phyloP scores from a whole-genome alignment of 2,113 vertebrate species.

The Clarias macrocephalus region DNA sequence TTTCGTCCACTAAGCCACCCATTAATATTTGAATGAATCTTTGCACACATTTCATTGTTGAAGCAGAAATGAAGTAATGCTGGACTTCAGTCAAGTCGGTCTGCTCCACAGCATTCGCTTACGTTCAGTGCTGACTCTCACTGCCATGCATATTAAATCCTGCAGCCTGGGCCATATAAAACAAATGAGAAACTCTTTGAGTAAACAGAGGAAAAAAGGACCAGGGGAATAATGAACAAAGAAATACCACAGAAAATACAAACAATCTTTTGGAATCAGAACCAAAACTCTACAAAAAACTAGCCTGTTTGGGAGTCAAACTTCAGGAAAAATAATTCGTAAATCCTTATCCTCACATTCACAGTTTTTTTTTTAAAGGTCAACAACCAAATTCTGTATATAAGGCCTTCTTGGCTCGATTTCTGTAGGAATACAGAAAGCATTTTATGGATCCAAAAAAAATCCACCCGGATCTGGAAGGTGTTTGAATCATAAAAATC shows the following conservation, averaged over 20 bases:
- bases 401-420: background rate
- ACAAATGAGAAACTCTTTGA: conserved; percentile 53
- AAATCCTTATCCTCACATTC: background rate
- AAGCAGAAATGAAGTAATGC: conserved; percentile 20
- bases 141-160: conserved; percentile 48
- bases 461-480: conserved; percentile 33
- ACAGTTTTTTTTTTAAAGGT: background rate
- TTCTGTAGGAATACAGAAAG: background rate
- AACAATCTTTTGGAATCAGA: conserved; percentile 1
- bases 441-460: conserved; percentile 38
- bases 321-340: background rate
- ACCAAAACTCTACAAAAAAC: conserved; percentile 8
- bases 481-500: conserved; percentile 44
- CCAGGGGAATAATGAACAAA: conserved; percentile 25
- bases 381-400: conserved; percentile 1
- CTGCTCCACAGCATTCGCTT: conserved; percentile 29
- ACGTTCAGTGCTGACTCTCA: conserved; percentile 43
- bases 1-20: background rate
- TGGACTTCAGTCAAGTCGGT: conserved; percentile 20
- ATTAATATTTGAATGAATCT: conserved; percentile 16
- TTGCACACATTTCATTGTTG: conserved; percentile 25
- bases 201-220: conserved; percentile 19
- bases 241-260: conserved; percentile 36
- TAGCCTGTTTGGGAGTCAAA: background rate
- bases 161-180: conserved; percentile 43